A percentile compares a stretch with the other conserved stretches of the same genome.
Conservation (phyloP, 2,888 invertebrate species). For the Adelognathus sp. region DNA sequence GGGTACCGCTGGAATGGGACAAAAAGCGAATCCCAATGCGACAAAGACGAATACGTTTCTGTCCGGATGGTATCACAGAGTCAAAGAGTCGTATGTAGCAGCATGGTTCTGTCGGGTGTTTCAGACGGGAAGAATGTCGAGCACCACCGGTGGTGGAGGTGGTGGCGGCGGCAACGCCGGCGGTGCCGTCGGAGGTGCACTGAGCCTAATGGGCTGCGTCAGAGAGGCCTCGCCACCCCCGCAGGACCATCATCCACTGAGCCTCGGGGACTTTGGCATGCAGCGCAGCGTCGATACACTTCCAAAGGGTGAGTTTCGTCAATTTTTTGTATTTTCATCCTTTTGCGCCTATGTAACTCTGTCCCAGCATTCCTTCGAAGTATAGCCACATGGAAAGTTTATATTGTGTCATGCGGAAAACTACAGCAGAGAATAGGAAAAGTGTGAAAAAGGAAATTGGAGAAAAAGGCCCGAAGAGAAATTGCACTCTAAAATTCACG, state of each 20-base stretch:
- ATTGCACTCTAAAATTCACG: constrained; percentile 31
- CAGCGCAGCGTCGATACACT: constrained; percentile 73
- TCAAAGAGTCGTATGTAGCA: constrained; percentile 70
- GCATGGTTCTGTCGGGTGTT: constrained; percentile 74
- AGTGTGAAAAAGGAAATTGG: constrained; percentile 5
- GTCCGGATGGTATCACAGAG: constrained; percentile 68
- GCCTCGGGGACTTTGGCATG: constrained; percentile 69
- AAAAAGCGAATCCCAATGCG: constrained; percentile 50
- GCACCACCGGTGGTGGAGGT: constrained; percentile 75
- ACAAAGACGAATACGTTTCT: constrained; percentile 63
- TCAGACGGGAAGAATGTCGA: constrained; percentile 73
- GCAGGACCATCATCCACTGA: constrained; percentile 81
- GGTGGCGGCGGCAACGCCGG: constrained; percentile 78
- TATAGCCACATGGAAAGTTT: neutral
- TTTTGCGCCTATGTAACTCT: neutral
- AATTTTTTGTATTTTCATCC: neutral
- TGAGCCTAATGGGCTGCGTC: constrained; percentile 86
- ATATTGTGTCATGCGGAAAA: neutral
- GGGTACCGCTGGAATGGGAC: constrained; percentile 17
- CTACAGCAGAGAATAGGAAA: neutral
- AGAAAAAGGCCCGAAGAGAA: constrained; percentile 6
- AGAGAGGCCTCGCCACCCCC: constrained; percentile 85
- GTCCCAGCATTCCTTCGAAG: neutral
- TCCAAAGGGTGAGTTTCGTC: constrained; percentile 75
- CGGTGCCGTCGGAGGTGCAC: constrained; percentile 84